A percentile compares a stretch with the other conserved stretches of the same genome.
Evolutionary conservation across 2,113 vertebrate genomes (phyloP).

Genomic region (Mesocricetus auratus): DNA sequence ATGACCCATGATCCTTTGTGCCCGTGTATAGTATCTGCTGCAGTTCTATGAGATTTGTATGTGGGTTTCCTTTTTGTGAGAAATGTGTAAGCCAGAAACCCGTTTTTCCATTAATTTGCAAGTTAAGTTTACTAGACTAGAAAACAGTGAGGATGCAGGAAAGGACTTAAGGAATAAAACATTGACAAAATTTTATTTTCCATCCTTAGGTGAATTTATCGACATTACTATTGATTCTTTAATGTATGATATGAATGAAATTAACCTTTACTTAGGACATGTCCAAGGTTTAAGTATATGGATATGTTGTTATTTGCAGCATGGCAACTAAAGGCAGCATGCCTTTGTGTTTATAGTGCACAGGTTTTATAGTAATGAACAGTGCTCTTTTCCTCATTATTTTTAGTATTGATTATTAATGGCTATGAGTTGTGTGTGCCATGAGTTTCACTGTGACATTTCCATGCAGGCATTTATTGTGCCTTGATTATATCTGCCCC

Average conservation of each 20-base stretch:
- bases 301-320: neutral
- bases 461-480: fast-evolving
- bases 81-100: neutral
- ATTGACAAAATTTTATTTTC: conserved; percentile 2
- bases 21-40: neutral
- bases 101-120: conserved; percentile 22
- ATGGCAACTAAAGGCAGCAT: neutral
- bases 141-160: neutral
- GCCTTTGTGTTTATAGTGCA: neutral
- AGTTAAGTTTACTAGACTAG: conserved; percentile 30
- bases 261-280: neutral
- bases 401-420: neutral
- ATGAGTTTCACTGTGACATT: neutral
- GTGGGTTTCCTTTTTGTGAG: conserved; percentile 22
- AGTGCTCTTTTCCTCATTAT: too few relatives aligned
- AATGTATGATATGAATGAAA: neutral
- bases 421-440: neutral
- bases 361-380: neutral
- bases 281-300: conserved; percentile 7
- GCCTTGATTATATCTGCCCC: neutral
- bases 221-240: neutral
- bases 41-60: neutral
- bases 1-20: neutral
- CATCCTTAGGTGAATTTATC: neutral
- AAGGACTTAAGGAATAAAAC: neutral